phyloP scores from a whole-genome alignment of 2,888 invertebrate species.

The Hybos culiciformis region DNA sequence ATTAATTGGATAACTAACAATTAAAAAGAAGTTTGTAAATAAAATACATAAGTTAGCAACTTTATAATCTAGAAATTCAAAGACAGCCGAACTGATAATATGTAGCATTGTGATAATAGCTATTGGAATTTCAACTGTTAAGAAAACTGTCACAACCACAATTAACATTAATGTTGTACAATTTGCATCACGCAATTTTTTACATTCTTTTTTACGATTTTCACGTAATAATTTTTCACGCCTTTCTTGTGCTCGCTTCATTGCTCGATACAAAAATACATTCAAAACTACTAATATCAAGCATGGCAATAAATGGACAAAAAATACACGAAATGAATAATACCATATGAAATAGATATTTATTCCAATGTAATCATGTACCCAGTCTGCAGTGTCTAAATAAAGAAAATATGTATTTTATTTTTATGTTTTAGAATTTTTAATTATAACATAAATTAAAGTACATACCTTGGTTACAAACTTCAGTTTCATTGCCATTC shows the following conservation, averaged over 20 bases:
- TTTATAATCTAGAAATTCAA: slow-evolving; percentile 60
- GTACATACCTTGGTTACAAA: no score
- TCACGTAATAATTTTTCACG: slow-evolving; percentile 64
- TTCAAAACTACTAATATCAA: slow-evolving; percentile 78
- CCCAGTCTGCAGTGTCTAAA: slow-evolving; percentile 53
- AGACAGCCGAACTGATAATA: slow-evolving; percentile 61
- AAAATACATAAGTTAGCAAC: slow-evolving; percentile 64
- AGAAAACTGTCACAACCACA: slow-evolving; percentile 72
- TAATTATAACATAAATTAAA: no score
- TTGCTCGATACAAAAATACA: slow-evolving; percentile 69
- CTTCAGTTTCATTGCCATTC: slow-evolving; percentile 50
- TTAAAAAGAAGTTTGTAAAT: slow-evolving; percentile 82
- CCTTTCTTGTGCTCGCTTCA: slow-evolving; percentile 70
- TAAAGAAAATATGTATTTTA: no score
- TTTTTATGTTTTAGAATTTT: no score
- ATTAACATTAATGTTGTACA: slow-evolving; percentile 81
- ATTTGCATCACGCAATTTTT: slow-evolving; percentile 56
- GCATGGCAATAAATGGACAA: slow-evolving; percentile 86
- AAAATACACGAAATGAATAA: slow-evolving; percentile 74
- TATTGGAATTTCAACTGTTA: slow-evolving; percentile 70
- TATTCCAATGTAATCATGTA: slow-evolving; percentile 46
- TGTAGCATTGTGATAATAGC: slow-evolving; percentile 72
- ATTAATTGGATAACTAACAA: slow-evolving; percentile 82
- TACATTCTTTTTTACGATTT: slow-evolving; percentile 66
- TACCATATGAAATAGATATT: slow-evolving; percentile 67